These are phyloP conservation scores for Columba livia DNA, from an alignment of 2,113 vertebrate species.

Conservation along the genomic window DNA sequence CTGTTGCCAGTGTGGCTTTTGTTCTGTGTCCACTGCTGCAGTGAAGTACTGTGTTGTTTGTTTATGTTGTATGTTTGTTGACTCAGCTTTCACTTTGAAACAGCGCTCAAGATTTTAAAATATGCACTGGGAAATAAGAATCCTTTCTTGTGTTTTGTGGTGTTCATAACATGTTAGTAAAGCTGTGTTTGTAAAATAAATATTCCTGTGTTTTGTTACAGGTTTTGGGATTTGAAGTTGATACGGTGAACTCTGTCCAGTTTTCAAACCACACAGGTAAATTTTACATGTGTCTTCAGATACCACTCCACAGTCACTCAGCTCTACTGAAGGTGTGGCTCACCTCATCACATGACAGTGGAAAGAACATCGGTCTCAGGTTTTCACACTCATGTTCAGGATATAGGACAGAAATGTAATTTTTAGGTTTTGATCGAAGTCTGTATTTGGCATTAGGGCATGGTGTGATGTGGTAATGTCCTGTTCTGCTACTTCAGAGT, in stretches of 20 bases:
- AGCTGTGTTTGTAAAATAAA: background rate
- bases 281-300: background rate
- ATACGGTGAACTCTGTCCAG: constrained; percentile 96
- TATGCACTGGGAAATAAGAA: background rate
- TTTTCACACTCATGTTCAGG: background rate
- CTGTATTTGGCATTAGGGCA: background rate
- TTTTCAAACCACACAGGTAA: constrained; percentile 99
- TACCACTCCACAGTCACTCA: background rate
- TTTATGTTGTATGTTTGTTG: background rate
- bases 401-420: background rate
- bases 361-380: background rate
- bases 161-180: background rate
- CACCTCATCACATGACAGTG: background rate
- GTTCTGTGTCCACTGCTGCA: background rate
- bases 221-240: constrained; percentile 97
- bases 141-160: background rate
- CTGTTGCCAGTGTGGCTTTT: background rate
- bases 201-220: constrained; percentile 68
- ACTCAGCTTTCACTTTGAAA: background rate
- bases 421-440: background rate
- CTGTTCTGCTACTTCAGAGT: background rate
- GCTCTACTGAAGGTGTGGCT: background rate
- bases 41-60: background rate
- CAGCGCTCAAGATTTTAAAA: background rate
- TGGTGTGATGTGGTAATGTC: background rate